A percentile compares a stretch with the other conserved stretches of the same genome.
These are phyloP conservation scores for Sinotaia quadrata DNA, from an alignment of 2,888 invertebrate genomes.

Conservation along the genomic window DNA sequence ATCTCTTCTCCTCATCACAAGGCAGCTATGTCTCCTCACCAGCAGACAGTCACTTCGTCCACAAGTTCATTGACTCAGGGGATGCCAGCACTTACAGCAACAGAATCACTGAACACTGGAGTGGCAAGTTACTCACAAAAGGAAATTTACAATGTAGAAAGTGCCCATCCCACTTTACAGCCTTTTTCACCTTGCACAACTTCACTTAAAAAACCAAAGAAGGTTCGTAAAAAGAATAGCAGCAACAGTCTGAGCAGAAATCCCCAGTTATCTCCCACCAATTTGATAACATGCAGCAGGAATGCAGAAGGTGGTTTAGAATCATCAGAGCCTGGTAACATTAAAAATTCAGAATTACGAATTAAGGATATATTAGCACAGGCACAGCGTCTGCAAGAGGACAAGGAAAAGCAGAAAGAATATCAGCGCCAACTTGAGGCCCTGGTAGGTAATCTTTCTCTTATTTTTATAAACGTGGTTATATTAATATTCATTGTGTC, in stretches of 20 bases:
- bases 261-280: not conserved
- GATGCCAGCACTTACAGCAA: not conserved
- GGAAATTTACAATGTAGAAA: no score
- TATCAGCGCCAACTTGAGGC: constrained; percentile 19
- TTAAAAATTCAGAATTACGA: constrained; percentile 18
- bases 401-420: constrained; percentile 15
- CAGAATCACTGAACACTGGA: not conserved
- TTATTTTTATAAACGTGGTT: no score
- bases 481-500: no score
- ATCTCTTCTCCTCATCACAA: constrained; percentile 28
- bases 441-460: constrained; percentile 13
- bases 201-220: no score
- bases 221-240: not conserved
- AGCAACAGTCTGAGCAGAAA: not conserved
- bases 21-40: constrained; percentile 12
- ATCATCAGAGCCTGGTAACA: not conserved
- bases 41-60: not conserved
- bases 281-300: not conserved
- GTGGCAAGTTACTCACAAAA: not conserved
- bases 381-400: constrained; percentile 23
- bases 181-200: not conserved
- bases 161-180: no score
- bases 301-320: not conserved
- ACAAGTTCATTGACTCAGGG: not conserved
- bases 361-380: constrained; percentile 29